Evolutionary conservation across 2,797 vertebrate species (phyloP).

Genomic region (Eremophila alpestris): DNA sequence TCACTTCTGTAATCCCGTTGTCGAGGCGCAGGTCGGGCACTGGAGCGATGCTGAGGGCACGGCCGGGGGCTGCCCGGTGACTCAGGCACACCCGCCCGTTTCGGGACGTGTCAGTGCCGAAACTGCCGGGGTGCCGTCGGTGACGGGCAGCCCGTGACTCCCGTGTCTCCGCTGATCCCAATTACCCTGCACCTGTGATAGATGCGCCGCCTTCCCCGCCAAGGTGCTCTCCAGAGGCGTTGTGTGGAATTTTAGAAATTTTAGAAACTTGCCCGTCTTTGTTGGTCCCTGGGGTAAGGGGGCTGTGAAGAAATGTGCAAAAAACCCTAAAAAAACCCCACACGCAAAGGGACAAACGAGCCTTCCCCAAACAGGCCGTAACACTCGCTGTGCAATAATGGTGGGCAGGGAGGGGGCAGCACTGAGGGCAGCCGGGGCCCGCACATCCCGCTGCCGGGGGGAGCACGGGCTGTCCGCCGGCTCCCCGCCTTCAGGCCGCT

Average conservation of each 20-base stretch:
- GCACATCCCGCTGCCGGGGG: background rate
- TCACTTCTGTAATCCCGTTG: too few relatives aligned
- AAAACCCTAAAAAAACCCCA: background rate
- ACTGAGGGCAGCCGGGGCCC: background rate
- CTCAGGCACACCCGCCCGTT: background rate
- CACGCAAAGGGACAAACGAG: too few relatives aligned
- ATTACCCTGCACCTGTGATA: background rate
- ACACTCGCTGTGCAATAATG: accelerated
- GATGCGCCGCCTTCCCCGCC: background rate
- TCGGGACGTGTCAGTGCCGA: accelerated
- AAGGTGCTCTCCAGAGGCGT: background rate
- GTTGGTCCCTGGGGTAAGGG: too few relatives aligned
- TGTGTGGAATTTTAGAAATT: background rate
- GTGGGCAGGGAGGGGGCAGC: accelerated
- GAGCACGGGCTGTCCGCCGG: background rate
- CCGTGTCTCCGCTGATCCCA: accelerated
- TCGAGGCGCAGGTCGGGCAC: too few relatives aligned
- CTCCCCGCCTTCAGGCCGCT: background rate
- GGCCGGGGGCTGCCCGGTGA: background rate
- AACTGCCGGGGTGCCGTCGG: accelerated
- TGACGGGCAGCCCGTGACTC: background rate
- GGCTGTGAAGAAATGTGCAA: background rate
- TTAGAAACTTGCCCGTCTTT: background rate
- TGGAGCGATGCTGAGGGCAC: accelerated
- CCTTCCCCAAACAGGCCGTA: too few relatives aligned